These are phyloP conservation scores for Rousettus leschenaultii DNA, from an alignment of 2,113 vertebrate genomes.

Conservation along the genomic window DNA sequence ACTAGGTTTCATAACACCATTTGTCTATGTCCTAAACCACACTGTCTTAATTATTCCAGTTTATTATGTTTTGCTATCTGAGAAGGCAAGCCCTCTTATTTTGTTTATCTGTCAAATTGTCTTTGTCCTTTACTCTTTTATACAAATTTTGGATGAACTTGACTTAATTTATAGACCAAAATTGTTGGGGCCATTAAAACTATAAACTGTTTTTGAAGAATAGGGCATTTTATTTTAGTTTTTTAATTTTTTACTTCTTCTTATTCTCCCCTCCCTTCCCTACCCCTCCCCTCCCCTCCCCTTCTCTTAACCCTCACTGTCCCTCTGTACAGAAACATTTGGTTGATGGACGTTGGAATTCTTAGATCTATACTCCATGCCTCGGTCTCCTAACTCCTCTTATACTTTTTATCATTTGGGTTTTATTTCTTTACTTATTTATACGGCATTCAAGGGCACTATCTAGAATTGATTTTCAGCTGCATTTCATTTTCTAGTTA, in stretches of 20 bases:
- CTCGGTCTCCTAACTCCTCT: background rate
- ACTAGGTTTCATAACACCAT: background rate
- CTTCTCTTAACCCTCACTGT: background rate
- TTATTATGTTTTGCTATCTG: background rate
- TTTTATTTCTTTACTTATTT: background rate
- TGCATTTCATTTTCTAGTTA: conserved; percentile 11
- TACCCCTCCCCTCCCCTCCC: too few relatives aligned
- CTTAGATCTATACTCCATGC: background rate
- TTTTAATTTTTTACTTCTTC: background rate
- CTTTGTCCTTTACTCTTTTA: background rate
- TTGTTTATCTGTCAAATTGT: background rate
- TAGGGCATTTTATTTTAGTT: background rate
- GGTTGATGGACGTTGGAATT: background rate
- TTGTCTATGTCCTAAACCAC: background rate
- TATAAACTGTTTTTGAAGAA: background rate
- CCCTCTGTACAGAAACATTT: background rate
- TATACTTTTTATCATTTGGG: background rate
- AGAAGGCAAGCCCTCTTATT: background rate
- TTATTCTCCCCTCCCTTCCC: background rate
- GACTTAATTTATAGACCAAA: background rate
- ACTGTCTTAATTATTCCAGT: background rate
- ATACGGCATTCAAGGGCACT: background rate
- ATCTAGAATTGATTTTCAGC: background rate
- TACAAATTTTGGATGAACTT: background rate
- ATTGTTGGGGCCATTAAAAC: background rate